Percentiles rank a stretch among this genome's conserved stretches.
Evolutionary conservation across 2,797 vertebrate genomes (phyloP).

Genomic region (Hippopotamyrus pictus): DNA sequence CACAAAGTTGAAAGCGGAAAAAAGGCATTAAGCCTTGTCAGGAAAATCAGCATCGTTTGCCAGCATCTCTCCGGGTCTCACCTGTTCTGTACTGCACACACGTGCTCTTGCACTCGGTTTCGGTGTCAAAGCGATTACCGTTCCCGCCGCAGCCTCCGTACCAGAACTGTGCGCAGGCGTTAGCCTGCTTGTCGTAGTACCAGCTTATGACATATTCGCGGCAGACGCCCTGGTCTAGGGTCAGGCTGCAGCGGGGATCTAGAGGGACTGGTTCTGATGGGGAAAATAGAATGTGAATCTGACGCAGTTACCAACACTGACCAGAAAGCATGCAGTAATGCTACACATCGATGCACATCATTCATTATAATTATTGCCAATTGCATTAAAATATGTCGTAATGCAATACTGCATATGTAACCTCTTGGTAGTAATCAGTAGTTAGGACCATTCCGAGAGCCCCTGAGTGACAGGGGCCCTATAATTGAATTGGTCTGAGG

Average conservation of each 20-base stretch:
- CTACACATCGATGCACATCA: not conserved
- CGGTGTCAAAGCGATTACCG: slow-evolving; percentile 71
- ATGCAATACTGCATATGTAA: not conserved
- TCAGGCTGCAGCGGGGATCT: slow-evolving; percentile 56
- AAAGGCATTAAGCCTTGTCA: not conserved
- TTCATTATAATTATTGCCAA: not conserved
- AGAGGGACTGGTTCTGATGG: slow-evolving; percentile 39
- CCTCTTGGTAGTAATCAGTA: not conserved
- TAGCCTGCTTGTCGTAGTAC: slow-evolving; percentile 79
- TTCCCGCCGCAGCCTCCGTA: slow-evolving; percentile 77
- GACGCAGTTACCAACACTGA: not conserved
- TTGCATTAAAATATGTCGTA: not conserved
- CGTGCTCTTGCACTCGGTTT: slow-evolving; percentile 69
- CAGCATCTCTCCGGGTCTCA: slow-evolving; percentile 31
- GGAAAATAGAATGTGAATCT: not conserved
- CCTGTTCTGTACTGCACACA: slow-evolving; percentile 63
- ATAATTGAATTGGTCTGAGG: not conserved
- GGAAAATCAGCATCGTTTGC: not conserved
- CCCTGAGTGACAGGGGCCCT: not conserved
- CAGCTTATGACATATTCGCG: slow-evolving; percentile 68
- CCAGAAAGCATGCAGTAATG: not conserved
- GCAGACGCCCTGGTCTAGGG: slow-evolving; percentile 70
- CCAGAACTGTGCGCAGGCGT: slow-evolving; percentile 84
- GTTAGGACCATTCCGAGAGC: not conserved
- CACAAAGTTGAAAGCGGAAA: slow-evolving; percentile 8